phyloP scores from a whole-genome alignment of 2,797 vertebrate genomes.

The Rhinatrema bivittatum region DNA sequence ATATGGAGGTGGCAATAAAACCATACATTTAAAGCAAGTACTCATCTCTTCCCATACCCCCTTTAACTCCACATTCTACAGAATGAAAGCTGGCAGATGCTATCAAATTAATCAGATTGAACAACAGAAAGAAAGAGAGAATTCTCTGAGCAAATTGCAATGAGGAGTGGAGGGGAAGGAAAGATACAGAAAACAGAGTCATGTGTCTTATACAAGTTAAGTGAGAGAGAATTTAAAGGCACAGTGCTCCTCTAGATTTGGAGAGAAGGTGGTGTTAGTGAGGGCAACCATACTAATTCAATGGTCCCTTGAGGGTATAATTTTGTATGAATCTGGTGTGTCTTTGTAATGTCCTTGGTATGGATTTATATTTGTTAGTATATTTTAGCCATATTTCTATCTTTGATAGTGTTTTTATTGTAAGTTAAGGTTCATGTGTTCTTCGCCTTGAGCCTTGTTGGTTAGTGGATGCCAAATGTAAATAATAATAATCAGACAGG shows the following conservation, averaged over 20 bases:
- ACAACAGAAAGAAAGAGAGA: slow-evolving; percentile 57
- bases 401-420: no score
- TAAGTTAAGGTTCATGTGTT: no score
- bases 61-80: neutral
- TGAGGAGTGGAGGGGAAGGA: slow-evolving; percentile 26
- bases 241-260: neutral
- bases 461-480: no score
- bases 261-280: no score
- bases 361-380: no score
- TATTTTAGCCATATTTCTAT: no score
- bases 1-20: slow-evolving; percentile 13
- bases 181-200: slow-evolving; percentile 36
- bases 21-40: slow-evolving; percentile 54
- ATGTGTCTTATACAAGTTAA: slow-evolving; percentile 41
- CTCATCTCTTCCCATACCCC: slow-evolving; percentile 18
- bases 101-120: slow-evolving; percentile 59
- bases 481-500: no score
- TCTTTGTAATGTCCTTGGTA: no score
- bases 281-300: no score
- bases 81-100: slow-evolving; percentile 54
- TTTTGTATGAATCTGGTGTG: no score
- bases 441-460: no score
- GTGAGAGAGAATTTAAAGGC: slow-evolving; percentile 27
- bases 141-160: slow-evolving; percentile 49
- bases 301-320: no score